phyloP scores from a whole-genome alignment of 1,140 invertebrate species.

The Zaprionus kolodkinae region DNA sequence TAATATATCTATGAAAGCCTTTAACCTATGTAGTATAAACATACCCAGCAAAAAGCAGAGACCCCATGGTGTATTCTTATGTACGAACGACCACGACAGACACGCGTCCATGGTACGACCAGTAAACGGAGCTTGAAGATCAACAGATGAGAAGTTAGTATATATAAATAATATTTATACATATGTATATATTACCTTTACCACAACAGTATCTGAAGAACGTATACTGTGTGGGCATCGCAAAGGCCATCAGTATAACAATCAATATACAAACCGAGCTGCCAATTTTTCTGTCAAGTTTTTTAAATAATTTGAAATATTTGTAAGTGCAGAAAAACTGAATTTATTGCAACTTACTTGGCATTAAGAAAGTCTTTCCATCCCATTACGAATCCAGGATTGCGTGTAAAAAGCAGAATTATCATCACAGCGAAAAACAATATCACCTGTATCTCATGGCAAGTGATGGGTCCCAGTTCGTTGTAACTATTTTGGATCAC shows the following conservation, averaged over 20 bases:
- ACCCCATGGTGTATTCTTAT: slow-evolving; percentile 57
- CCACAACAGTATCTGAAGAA: slow-evolving; percentile 72
- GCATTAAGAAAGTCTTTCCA: slow-evolving; percentile 64
- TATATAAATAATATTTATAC: too few species aligned
- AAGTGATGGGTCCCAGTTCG: slow-evolving; percentile 90
- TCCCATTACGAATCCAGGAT: slow-evolving; percentile 86
- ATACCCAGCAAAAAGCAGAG: slow-evolving; percentile 60
- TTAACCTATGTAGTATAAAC: background rate
- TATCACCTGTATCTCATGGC: slow-evolving; percentile 91
- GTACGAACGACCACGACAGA: slow-evolving; percentile 56
- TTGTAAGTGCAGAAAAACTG: too few species aligned
- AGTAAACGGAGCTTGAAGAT: slow-evolving; percentile 53
- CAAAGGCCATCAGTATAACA: slow-evolving; percentile 89
- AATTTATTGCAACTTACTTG: slow-evolving; percentile 33
- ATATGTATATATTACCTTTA: slow-evolving; percentile 22
- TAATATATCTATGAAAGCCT: too few species aligned
- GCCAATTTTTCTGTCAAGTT: slow-evolving; percentile 86
- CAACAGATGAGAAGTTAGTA: background rate
- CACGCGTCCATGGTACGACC: slow-evolving; percentile 54
- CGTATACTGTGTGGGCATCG: slow-evolving; percentile 89
- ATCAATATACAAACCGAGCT: slow-evolving; percentile 91
- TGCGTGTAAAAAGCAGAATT: slow-evolving; percentile 93
- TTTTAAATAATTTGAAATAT: background rate
- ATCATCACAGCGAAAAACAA: slow-evolving; percentile 91
- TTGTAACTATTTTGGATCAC: slow-evolving; percentile 89